These are phyloP conservation scores for Elysia chlorotica DNA, from an alignment of 1,140 invertebrate genomes.

Conservation along the genomic window DNA sequence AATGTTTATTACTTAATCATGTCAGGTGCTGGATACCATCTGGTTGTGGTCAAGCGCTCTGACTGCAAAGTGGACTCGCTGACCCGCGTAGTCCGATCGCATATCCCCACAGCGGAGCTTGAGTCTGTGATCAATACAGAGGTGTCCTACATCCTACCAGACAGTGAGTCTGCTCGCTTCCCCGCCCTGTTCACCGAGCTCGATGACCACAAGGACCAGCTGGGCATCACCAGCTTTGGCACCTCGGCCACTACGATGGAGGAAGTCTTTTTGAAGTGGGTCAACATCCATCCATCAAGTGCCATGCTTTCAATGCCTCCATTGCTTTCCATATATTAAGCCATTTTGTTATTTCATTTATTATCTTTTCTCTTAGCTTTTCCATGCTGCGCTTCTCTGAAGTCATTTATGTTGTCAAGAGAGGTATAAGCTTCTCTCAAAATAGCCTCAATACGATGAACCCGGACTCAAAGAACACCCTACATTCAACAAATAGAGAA, in stretches of 20 bases:
- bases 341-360: too few species aligned
- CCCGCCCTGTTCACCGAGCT: conserved; percentile 69
- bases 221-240: conserved; percentile 77
- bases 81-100: conserved; percentile 36
- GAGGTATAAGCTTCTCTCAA: too few species aligned
- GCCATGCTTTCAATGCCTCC: too few species aligned
- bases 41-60: conserved; percentile 53
- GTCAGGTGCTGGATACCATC: conserved; percentile 58
- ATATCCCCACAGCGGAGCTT: conserved; percentile 43
- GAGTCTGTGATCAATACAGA: conserved; percentile 57
- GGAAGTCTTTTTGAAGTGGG: conserved; percentile 84
- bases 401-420: too few species aligned
- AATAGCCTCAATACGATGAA: too few species aligned
- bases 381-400: too few species aligned
- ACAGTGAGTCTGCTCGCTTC: conserved; percentile 53
- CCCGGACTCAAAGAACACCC: too few species aligned
- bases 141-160: conserved; percentile 55
- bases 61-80: conserved; percentile 65
- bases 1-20: too few species aligned
- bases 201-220: conserved; percentile 67
- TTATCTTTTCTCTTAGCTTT: too few species aligned
- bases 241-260: conserved; percentile 83
- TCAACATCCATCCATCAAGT: too few species aligned
- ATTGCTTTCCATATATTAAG: too few species aligned
- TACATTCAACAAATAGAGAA: too few species aligned